These are phyloP conservation scores for Rhodinocichla rosea DNA, from an alignment of 2,113 vertebrate species.

Conservation along the genomic window DNA sequence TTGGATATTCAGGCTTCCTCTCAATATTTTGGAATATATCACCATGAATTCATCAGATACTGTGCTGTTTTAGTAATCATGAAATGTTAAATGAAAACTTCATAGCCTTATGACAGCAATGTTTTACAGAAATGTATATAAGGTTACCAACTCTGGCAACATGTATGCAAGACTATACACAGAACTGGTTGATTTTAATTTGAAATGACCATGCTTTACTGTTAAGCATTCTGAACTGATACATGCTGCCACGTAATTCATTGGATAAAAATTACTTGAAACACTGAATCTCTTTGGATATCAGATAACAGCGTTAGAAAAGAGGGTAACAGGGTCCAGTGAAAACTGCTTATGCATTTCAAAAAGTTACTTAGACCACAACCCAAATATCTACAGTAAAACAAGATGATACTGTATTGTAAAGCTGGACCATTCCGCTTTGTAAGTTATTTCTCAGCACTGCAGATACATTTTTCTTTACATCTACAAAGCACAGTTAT, in stretches of 20 bases:
- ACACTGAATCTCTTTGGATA: background rate
- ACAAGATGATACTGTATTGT: background rate
- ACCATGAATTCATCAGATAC: background rate
- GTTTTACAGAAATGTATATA: background rate
- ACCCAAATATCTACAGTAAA: background rate
- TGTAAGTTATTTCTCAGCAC: background rate
- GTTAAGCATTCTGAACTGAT: constrained; percentile 23
- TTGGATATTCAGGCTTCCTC: background rate
- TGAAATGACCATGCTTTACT: constrained; percentile 28
- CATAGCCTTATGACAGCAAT: background rate
- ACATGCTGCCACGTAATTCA: background rate
- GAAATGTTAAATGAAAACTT: constrained; percentile 38
- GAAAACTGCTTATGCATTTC: background rate
- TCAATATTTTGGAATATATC: constrained; percentile 7
- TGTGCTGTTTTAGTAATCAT: constrained; percentile 14
- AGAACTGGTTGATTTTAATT: constrained; percentile 35
- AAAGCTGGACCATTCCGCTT: background rate
- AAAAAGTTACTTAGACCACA: background rate
- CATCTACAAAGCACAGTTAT: background rate
- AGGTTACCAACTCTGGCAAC: background rate
- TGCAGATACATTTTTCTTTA: background rate
- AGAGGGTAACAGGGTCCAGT: background rate
- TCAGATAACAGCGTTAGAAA: background rate
- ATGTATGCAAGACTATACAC: background rate
- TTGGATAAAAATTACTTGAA: background rate